Base-by-base conservation (phyloP, 2,888 invertebrate species). In the Diarsia rubi region DNA sequence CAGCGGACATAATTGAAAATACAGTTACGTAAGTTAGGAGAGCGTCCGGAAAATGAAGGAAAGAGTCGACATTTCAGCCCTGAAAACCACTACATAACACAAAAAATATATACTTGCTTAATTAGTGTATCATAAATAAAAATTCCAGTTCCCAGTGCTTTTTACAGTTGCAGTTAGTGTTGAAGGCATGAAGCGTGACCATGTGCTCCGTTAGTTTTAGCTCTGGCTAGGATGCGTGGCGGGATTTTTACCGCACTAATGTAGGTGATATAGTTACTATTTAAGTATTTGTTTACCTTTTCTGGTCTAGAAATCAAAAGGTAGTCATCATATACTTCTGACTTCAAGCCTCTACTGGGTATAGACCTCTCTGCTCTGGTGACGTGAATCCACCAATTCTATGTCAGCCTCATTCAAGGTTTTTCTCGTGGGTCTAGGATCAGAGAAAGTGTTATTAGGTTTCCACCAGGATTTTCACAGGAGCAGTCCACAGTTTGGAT, bases 191-290 rank as follows among this genome's bases (percentile, higher is more conserved):
- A 52, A 83, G 63, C 84, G 84, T 83, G 73, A 81, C 84, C 71
- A 72, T 65, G 81, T 69, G 77, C 66, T 65, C 82, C 84, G 81
- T 83, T 84, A 84, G 37, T 71, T 76, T 75, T 73, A 49, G 27
- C 73, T 67, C 37, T 49, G 42, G 42, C 60, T 72, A 76, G 81
- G 73, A 73, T 72, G 60, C 57, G 31, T 54, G 19, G 60, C 69
- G 62, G 69, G 79, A 47, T 67, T 57, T 52, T 63, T 45, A 52
- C 57, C 31, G 49, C 45, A 27, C 24, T 54, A 31, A 69, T 60
- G 31, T 54, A 31, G 19, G 16, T 62, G 11, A 78, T 54, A 60
- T 42, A n/a, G 44, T 67, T 44, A 27, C 47, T 42, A 31, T 11
- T 8, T 42, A 63, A 3, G 21, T 78, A 69, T 45, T 52, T 62